phyloP scores from a whole-genome alignment of 2,113 vertebrate genomes.

The Pterocles orientalis region DNA sequence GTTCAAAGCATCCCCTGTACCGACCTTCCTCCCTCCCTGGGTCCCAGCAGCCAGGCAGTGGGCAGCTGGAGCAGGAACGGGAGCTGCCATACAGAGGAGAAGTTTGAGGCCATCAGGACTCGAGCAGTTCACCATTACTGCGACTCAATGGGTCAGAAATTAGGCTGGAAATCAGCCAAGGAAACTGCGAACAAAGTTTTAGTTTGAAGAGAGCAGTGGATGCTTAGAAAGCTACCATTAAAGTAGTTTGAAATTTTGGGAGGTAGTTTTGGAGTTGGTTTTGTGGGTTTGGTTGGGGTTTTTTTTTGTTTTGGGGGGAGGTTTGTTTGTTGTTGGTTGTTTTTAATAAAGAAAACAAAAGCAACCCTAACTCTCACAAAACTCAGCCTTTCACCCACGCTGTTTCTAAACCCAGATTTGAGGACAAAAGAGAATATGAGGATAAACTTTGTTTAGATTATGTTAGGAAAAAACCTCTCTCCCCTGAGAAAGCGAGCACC shows the following conservation, averaged over 20 bases:
- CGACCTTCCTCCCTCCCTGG: rapidly evolving
- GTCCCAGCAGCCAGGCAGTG: not conserved
- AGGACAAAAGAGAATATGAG: not conserved
- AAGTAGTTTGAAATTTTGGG: rapidly evolving
- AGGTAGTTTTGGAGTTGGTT: too few relatives aligned
- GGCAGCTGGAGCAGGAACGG: not conserved
- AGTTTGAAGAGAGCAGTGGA: rapidly evolving
- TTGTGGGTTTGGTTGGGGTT: not conserved
- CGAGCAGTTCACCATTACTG: rapidly evolving
- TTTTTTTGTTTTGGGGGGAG: not conserved
- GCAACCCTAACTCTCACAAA: not conserved
- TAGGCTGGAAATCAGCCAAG: not conserved
- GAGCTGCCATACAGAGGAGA: not conserved
- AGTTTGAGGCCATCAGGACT: not conserved
- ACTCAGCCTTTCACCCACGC: not conserved
- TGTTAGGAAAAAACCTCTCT: not conserved
- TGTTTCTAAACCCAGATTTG: not conserved
- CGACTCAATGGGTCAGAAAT: rapidly evolving
- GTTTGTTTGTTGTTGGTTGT: not conserved
- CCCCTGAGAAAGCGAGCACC: not conserved
- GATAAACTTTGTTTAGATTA: not conserved
- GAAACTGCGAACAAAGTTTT: rapidly evolving
- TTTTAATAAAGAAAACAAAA: not conserved
- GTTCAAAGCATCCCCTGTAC: not conserved
- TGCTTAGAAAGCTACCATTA: not conserved